Conservation (phyloP, 2,888 invertebrate genomes). For the Troides helena region DNA sequence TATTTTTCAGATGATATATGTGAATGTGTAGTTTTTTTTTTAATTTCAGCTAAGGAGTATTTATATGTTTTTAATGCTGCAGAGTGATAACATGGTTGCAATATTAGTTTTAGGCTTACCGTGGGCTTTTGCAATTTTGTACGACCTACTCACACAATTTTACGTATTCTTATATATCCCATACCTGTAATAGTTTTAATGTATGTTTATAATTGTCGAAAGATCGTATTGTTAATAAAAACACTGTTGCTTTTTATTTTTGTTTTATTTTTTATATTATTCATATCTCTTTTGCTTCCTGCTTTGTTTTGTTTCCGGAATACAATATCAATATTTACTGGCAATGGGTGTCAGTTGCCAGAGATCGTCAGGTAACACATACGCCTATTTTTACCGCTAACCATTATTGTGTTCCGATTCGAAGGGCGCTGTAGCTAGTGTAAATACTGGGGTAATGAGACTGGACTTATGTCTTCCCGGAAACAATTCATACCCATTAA, state of each 20-base stretch:
- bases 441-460: no score
- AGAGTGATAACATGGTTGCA: conserved; percentile 77
- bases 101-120: conserved; percentile 68
- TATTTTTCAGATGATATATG: conserved; percentile 21
- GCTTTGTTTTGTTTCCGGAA: no score
- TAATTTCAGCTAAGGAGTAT: conserved; percentile 34
- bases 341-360: no score
- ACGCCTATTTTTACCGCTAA: no score
- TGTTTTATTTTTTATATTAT: conserved; percentile 36
- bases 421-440: no score
- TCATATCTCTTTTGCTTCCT: no score
- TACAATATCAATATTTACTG: no score
- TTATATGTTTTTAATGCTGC: conserved; percentile 45
- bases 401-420: no score
- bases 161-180: conserved; percentile 37
- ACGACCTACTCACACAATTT: conserved; percentile 39
- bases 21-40: conserved; percentile 5
- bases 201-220: conserved; percentile 43
- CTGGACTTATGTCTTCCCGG: no score
- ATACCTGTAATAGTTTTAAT: conserved; percentile 32
- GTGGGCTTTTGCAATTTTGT: conserved; percentile 53
- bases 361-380: no score
- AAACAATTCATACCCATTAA: no score
- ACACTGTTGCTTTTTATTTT: conserved; percentile 66
- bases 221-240: conserved; percentile 71